Base-by-base conservation (phyloP, 2,888 invertebrate species). In the Mimumesa dahlbomi region DNA sequence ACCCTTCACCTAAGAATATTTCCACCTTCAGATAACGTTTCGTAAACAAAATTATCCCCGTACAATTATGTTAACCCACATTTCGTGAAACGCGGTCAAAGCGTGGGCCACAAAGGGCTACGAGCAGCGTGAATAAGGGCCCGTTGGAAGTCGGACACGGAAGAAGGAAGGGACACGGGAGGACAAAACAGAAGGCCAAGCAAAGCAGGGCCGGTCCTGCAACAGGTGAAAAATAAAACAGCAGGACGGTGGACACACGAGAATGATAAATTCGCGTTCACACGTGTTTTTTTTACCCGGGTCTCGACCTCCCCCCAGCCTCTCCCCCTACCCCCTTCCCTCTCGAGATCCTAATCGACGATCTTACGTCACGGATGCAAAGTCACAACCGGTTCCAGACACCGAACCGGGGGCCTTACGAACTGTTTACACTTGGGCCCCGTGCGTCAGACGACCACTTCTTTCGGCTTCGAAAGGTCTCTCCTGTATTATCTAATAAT, bases 321-420 rank as follows among this genome's bases (percentile, higher is more conserved):
- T 40, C 75, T 81, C 73, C 68, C 73, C 76, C 67, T 69, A 67
- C 67, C 36, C 19, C 57, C 50, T 43, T 31, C 49, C 38, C 62
- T 61, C 76, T n/a, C n/a, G n/a, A n/a, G 72, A 71, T 75, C 75
- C 84, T 86, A 86, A 87, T 87, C 84, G 82, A 68, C 72, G 74
- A 75, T 85, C 84, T 88, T 87, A 87, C 86, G 84, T 88, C 87
- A 88, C 82, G 77, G 79, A 85, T 86, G 87, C 86, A 87, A 87
- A 85, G 82, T 83, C 79, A 76, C 80, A 87, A 88, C 87, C 88
- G 88, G 87, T 88, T 88, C 71, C 71, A 69, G 66, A 73, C 54
- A 49, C 69, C n/a, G n/a, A 71, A 63, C 73, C 72, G 67, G 75
- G 74, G 75, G 69, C 75, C 75, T 70, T 67, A 68, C 70, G 64